These are phyloP conservation scores for Odontesthes bonariensis DNA, from an alignment of 2,113 vertebrate species.

Conservation along the genomic window DNA sequence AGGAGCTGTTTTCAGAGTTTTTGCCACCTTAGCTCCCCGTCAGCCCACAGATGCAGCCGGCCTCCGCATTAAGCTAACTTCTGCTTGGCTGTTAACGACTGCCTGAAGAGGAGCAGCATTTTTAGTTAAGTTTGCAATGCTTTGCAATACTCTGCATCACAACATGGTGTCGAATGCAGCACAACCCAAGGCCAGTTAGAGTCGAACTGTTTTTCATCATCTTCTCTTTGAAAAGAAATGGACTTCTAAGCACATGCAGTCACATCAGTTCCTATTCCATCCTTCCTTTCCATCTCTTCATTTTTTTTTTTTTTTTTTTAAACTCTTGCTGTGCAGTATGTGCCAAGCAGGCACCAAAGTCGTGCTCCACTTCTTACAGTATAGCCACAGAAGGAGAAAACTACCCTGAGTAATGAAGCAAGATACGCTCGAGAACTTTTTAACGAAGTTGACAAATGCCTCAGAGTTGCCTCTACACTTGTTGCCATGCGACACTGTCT, in stretches of 20 bases:
- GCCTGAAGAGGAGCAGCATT: constrained; percentile 52
- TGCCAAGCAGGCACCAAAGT: constrained; percentile 40
- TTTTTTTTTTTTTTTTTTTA: no score
- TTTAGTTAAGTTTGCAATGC: constrained; percentile 57
- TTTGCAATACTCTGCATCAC: constrained; percentile 53
- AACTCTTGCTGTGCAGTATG: constrained; percentile 2
- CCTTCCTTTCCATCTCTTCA: neutral
- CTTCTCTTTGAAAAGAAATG: constrained; percentile 33
- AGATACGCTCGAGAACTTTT: constrained; percentile 19
- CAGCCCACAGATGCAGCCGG: constrained; percentile 38
- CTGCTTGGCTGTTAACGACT: constrained; percentile 17
- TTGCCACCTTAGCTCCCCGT: constrained; percentile 19
- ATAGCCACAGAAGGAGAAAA: constrained; percentile 12
- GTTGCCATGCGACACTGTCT: constrained; percentile 44
- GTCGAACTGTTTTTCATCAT: constrained; percentile 26
- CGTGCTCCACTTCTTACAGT: constrained; percentile 46
- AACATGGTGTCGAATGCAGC: constrained; percentile 16
- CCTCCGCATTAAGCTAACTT: constrained; percentile 45
- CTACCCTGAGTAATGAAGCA: neutral
- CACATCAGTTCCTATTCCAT: neutral
- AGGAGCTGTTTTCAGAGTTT: constrained; percentile 23
- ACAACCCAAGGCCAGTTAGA: constrained; percentile 19
- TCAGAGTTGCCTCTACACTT: constrained; percentile 12
- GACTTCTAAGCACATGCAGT: neutral
- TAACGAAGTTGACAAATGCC: neutral